Base-by-base conservation (phyloP, 2,113 vertebrate species). In the Noctilio leporinus region DNA sequence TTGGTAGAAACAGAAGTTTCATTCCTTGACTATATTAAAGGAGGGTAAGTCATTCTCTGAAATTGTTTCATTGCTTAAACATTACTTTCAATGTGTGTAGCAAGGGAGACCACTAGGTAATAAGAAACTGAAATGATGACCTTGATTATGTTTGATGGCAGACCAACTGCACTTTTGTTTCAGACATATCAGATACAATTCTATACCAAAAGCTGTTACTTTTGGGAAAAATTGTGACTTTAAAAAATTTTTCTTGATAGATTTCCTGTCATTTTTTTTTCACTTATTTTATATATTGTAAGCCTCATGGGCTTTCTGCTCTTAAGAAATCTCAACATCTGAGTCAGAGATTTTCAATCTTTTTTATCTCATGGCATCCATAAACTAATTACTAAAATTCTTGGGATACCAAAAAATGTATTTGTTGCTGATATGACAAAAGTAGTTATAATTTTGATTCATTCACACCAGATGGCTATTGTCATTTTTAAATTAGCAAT, bases 11-110 rank as follows among this genome's bases (percentile, higher is more conserved):
- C 99, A 81, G 99, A 99, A 98, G 99, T 99, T 98, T 99, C 99
- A 97, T 99, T 99, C 98, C 98, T 99, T 97, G 99, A 99, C 98
- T 99, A 99, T 98, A 99, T 99, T 98, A 99, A 99, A 98, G 99
- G 99, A 98, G 99, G 99, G 99, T 99, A 98, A 98, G 99, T 99
- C 89, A 86, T 91, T 95, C 45, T 67, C 76, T 96, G 64, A 93
- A 96, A 55, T 80, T 40, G 35, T 97, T 95, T 95, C 47, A 73
- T 93, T 90, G 89, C 97, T 95, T 96, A 75, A 95, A 47, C 59
- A 1, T 95, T 78, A 97, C 59, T 92, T 7, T 84, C 10, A 62
- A 40, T 83, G 2, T 57, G 2, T 85, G 62, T 95, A 81, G 17
- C 55, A n/a, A 76, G 24, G 92, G 45, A 49, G 89, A 24, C 49